phyloP scores from a whole-genome alignment of 2,797 vertebrate species.

The Liparis tanakae region DNA sequence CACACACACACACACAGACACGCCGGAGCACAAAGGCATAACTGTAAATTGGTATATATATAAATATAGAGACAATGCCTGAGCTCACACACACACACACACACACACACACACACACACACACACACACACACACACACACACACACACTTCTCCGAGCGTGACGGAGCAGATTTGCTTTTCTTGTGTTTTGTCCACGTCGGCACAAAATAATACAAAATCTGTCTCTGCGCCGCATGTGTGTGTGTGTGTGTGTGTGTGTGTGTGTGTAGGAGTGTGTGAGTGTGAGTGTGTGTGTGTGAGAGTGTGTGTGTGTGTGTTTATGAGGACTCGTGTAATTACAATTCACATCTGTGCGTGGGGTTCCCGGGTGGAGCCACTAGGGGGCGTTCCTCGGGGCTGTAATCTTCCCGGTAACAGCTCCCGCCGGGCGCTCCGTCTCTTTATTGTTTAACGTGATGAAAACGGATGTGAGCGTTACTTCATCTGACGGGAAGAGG shows the following conservation, averaged over 20 bases:
- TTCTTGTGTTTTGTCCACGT: conserved; percentile 25
- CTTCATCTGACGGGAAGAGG: background rate
- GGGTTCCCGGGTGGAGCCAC: conserved; percentile 43
- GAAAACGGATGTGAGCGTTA: background rate
- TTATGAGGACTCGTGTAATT: conserved; percentile 33
- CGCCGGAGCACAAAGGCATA: conserved; percentile 32
- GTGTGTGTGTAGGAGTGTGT: conserved; percentile 16
- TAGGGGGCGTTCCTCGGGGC: conserved; percentile 17
- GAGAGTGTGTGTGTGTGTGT: conserved; percentile 19
- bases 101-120: no score
- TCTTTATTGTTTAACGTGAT: background rate
- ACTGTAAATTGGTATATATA: conserved; percentile 36
- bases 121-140: conserved; percentile 7
- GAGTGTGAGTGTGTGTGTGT: conserved; percentile 4
- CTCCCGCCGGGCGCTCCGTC: background rate
- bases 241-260: conserved; percentile 12
- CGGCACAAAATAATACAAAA: conserved; percentile 23
- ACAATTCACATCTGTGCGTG: conserved; percentile 25
- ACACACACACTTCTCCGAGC: conserved; percentile 34
- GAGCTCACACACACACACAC: background rate
- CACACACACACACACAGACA: conserved; percentile 42
- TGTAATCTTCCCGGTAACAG: conserved; percentile 22
- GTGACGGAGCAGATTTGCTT: conserved; percentile 31
- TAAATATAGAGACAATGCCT: conserved; percentile 27
- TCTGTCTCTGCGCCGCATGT: conserved; percentile 24